Percentiles rank a stretch among this genome's conserved stretches.
Conservation (phyloP, 2,888 invertebrate genomes). For the Phorcus lineatus region DNA sequence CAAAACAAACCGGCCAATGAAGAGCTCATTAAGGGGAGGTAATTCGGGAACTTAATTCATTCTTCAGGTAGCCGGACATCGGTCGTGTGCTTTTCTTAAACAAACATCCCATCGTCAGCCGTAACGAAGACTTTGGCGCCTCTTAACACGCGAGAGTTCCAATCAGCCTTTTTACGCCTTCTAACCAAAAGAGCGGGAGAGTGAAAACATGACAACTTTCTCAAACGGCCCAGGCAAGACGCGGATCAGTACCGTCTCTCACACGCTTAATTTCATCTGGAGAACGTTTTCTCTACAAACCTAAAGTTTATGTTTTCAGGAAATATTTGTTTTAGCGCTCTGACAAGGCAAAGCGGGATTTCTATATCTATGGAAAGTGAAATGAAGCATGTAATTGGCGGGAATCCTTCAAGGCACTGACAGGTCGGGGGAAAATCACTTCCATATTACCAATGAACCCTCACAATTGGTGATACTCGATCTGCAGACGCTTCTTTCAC, state of each 20-base stretch:
- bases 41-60: too few species aligned
- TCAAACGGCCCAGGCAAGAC: neutral
- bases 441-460: slow-evolving; percentile 18
- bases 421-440: slow-evolving; percentile 10
- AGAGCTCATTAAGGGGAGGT: neutral
- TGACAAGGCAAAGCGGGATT: slow-evolving; percentile 9
- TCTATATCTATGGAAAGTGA: neutral
- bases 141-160: slow-evolving; percentile 15
- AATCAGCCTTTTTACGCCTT: slow-evolving; percentile 17
- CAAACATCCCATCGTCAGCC: neutral
- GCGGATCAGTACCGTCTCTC: slow-evolving; percentile 9
- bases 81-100: neutral
- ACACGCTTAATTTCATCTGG: slow-evolving; percentile 28
- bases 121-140: slow-evolving; percentile 6
- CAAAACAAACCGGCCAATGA: slow-evolving; percentile 11
- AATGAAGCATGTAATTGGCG: slow-evolving; percentile 27
- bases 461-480: neutral
- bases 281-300: slow-evolving; percentile 23
- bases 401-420: slow-evolving; percentile 22
- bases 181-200: slow-evolving; percentile 2
- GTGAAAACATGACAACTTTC: slow-evolving; percentile 24
- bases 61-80: neutral
- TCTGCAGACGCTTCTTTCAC: neutral
- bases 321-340: slow-evolving; percentile 27
- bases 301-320: slow-evolving; percentile 29